Base-by-base conservation (phyloP, 2,888 invertebrate species). In the Drosophila greeni region DNA sequence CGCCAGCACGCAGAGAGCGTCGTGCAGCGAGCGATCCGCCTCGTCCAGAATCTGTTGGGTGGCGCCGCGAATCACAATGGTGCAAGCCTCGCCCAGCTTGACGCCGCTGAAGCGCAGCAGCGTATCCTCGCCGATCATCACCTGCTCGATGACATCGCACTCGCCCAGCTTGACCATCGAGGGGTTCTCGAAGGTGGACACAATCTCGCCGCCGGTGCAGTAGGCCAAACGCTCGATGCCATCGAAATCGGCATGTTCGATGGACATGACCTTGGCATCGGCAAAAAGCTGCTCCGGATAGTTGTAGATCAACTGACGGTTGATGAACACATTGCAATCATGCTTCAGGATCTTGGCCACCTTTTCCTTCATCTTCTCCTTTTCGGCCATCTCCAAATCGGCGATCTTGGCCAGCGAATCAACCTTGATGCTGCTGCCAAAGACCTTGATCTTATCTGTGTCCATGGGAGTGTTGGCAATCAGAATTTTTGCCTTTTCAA, bases 381-480 rank as follows among this genome's bases (percentile, higher is more conserved):
- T 99, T 87, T 99, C 99, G 2, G 99, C 99, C 47, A 95, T 90
- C 90, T 99, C 99, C 52, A 99, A 90, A 86, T 99, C 99, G 5
- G 99, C 99, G 71, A 99, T 97, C 89, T 99, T 96, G 0, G 96
- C 93, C 92, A 96, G 93, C 0, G 96, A 96, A 87, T 96, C 96
- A 0, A 96, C 96, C 85, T 95, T 94, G 74, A 96, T 97, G 73
- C 97, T 94, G 40, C 98, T 98, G 43, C 99, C 99, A 90, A 99
- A 99, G 23, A 99, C 94, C 91, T 99, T 99, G 76, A 99, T 98
- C 90, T 99, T 99, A 87, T 99, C 99, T 0, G 98, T 97, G 90
- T 99, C 99, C 99, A 99, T 99, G 0, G 99, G 97, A 11, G 99
- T 99, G 88, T 99, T 99, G 12, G 99, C 99, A 82, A 99, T 97